These are phyloP conservation scores for Jacana jacana DNA, from an alignment of 2,113 vertebrate species.

Conservation along the genomic window DNA sequence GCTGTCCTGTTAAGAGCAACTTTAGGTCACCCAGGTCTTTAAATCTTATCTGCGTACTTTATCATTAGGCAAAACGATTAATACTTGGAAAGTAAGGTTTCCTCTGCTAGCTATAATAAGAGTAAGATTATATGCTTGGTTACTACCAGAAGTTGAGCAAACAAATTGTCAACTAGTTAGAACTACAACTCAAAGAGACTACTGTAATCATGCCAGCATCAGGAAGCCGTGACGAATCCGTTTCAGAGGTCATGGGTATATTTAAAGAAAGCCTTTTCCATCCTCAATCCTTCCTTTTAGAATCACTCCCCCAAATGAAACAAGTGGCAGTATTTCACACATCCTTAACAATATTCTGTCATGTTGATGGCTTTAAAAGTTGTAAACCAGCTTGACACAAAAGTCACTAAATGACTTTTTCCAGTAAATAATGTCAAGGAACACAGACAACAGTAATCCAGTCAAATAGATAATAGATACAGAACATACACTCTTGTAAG, in stretches of 20 bases:
- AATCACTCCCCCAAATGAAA: background rate
- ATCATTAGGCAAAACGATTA: background rate
- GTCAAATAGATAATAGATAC: background rate
- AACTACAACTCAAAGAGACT: background rate
- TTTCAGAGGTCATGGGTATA: background rate
- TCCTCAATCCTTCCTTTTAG: background rate
- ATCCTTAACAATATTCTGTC: background rate
- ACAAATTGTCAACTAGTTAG: background rate
- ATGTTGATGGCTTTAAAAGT: background rate
- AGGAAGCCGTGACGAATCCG: background rate
- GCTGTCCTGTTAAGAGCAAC: background rate
- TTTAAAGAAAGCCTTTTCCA: background rate
- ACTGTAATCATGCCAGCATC: background rate
- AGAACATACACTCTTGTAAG: background rate
- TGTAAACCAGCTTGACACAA: background rate
- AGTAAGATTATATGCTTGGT: background rate
- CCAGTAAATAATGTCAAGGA: background rate
- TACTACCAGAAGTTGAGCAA: background rate
- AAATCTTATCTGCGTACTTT: background rate
- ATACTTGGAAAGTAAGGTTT: background rate
- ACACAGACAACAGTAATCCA: background rate
- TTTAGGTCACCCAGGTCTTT: background rate
- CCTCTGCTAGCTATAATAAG: background rate
- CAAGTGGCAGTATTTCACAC: background rate
- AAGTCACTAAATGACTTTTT: background rate